phyloP scores from a whole-genome alignment of 37 sponge, comb jelly and placozoan genomes.

The Oopsacas minuta region DNA sequence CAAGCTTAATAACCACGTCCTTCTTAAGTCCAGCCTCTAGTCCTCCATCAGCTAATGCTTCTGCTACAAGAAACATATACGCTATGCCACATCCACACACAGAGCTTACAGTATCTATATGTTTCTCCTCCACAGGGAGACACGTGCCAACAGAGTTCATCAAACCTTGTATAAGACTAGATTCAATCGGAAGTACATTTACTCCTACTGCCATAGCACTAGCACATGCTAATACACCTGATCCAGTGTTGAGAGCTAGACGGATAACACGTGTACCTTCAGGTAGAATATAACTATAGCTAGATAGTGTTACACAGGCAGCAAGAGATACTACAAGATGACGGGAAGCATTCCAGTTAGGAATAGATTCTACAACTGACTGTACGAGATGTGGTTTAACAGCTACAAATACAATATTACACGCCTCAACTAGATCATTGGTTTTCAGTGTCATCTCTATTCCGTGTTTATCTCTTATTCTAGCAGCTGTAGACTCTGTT shows the following conservation, averaged over 20 bases:
- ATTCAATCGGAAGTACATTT: not conserved
- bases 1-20: not conserved
- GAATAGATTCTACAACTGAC: not conserved
- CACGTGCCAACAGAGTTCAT: not conserved
- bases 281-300: not conserved
- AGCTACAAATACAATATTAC: not conserved
- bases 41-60: not conserved
- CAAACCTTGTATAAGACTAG: not conserved
- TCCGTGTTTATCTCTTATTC: not conserved
- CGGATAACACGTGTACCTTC: not conserved
- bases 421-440: not conserved
- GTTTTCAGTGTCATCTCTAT: not conserved
- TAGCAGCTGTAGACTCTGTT: not conserved
- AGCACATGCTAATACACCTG: not conserved
- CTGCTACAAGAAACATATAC: not conserved
- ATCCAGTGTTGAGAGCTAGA: not conserved
- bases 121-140: conserved; percentile 11
- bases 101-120: not conserved
- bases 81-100: not conserved
- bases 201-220: not conserved
- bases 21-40: not conserved
- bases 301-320: not conserved
- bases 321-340: not conserved
- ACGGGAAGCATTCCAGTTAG: not conserved
- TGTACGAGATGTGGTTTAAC: conserved; percentile 1